Base-by-base conservation (phyloP, 2,888 invertebrate genomes). In the Caenorhabditis uteleia region DNA sequence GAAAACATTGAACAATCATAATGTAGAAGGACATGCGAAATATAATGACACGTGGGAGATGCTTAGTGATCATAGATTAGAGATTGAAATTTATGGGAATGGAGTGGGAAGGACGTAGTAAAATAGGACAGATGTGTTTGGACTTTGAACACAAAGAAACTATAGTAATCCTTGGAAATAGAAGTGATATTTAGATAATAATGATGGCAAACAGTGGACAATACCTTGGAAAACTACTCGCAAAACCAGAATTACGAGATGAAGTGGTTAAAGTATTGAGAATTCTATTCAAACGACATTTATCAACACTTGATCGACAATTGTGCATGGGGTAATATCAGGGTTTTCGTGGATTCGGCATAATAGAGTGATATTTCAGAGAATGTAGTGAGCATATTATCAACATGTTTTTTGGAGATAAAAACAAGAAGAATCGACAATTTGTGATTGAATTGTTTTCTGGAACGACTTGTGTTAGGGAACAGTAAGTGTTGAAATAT, bases 131-230 rank as follows among this genome's bases (percentile, higher is more conserved):
- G n/a, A n/a, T n/a, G n/a, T n/a, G n/a, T n/a, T n/a, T n/a, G n/a
- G n/a, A n/a, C n/a, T n/a, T n/a, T n/a, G n/a, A n/a, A n/a, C n/a
- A n/a, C n/a, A n/a, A n/a, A n/a, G n/a, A n/a, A n/a, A n/a, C n/a
- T n/a, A n/a, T 33, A 12, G 10, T 33, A 12, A 33, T 33, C n/a
- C 10, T 67, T 65, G n/a, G n/a, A n/a, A n/a, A n/a, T n/a, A n/a
- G n/a, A n/a, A n/a, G n/a, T n/a, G n/a, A n/a, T n/a, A n/a, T n/a
- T 46, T 60, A 77, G 77, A 62, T 56, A 23, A 57, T 75, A 31
- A 61, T 77, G 43, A 60, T 70, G 20, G 65, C 75, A 18, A 77
- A 77, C 46, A 71, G 57, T 21, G 70, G 68, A 18, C 72, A 69
- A 57, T 70, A 73, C 54, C 64, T 77, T 21, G 77, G 77, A 18